phyloP scores from a whole-genome alignment of 1,140 invertebrate species.

The Capitella teleta region DNA sequence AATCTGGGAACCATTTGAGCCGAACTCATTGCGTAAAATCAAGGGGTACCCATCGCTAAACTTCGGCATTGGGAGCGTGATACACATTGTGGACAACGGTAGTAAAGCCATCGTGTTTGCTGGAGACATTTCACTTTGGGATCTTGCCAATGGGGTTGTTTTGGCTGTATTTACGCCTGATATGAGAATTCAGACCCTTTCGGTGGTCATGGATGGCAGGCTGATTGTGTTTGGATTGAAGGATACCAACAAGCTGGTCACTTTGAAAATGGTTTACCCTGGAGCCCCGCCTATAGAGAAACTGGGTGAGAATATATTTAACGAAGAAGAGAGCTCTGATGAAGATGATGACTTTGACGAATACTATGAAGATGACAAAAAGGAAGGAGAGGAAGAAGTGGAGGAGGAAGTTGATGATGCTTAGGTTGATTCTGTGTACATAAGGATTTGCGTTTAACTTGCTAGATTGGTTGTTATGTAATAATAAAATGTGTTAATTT shows the following conservation, averaged over 20 bases:
- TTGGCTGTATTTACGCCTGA: slow-evolving; percentile 68
- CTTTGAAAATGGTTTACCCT: slow-evolving; percentile 47
- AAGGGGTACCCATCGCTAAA: slow-evolving; percentile 23
- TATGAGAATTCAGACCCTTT: slow-evolving; percentile 60
- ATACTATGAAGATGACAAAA: no score
- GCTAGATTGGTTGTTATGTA: no score
- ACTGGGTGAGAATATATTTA: no score
- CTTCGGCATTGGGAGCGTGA: slow-evolving; percentile 24
- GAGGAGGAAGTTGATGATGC: no score
- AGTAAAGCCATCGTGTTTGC: slow-evolving; percentile 30
- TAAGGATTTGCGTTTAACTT: no score
- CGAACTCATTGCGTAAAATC: slow-evolving; percentile 18
- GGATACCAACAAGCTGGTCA: slow-evolving; percentile 48
- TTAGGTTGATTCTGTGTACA: no score
- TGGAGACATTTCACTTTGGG: slow-evolving; percentile 37
- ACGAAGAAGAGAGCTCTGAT: no score
- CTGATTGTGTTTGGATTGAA: slow-evolving; percentile 55
- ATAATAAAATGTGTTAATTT: no score
- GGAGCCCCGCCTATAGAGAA: no score
- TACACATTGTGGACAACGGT: slow-evolving; percentile 27
- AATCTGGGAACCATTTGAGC: slow-evolving; percentile 31
- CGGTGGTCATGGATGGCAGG: slow-evolving; percentile 59
- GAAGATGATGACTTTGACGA: no score
- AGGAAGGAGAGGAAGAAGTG: no score
- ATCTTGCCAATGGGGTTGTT: slow-evolving; percentile 49